Evolutionary conservation across 2,797 vertebrate species (phyloP).

Genomic region (Chrosomus eos): DNA sequence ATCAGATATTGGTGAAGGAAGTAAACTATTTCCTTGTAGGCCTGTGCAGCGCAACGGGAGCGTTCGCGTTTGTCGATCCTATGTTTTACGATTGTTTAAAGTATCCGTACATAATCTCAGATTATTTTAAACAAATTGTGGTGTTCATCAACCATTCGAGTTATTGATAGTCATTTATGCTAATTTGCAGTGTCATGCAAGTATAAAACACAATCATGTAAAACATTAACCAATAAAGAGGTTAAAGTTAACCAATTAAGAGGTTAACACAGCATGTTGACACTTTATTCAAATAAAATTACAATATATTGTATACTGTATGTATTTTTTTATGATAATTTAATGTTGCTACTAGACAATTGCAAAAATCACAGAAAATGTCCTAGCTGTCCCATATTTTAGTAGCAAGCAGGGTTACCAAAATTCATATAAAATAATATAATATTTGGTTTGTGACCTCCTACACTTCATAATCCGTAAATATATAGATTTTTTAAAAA

Average conservation of each 20-base stretch:
- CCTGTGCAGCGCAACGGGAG: background rate
- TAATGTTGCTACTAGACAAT: background rate
- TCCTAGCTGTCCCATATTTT: background rate
- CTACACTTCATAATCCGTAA: background rate
- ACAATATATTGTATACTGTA: background rate
- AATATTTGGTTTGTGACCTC: background rate
- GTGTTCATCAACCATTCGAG: background rate
- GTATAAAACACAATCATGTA: no score
- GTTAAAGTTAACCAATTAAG: background rate
- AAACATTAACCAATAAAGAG: no score
- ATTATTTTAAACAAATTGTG: no score
- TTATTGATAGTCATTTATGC: background rate
- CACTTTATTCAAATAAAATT: background rate
- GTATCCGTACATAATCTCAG: no score
- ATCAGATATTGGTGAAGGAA: background rate
- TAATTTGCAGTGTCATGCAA: background rate
- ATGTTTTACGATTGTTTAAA: no score
- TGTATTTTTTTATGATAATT: background rate
- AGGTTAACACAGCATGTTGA: background rate
- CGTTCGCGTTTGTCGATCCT: background rate
- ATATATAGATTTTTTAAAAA: background rate
- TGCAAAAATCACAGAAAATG: background rate
- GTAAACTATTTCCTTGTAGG: conserved; percentile 22
- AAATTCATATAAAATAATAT: background rate
- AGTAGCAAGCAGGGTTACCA: background rate